These are phyloP conservation scores for Amorpha juglandis DNA, from an alignment of 2,888 invertebrate species.

Conservation along the genomic window DNA sequence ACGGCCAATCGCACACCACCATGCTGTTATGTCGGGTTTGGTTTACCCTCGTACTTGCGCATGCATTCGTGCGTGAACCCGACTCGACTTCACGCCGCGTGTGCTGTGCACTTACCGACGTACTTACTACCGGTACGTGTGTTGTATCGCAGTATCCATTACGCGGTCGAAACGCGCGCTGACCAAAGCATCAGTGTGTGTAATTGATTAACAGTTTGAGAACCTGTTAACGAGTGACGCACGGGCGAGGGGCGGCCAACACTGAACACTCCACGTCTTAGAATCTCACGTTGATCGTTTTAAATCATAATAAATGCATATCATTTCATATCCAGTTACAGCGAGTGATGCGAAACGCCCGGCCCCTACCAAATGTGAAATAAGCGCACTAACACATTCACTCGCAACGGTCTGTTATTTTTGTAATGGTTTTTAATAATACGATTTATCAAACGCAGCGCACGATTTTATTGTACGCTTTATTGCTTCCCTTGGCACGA, in stretches of 20 bases:
- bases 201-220: slow-evolving; percentile 81
- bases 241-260: slow-evolving; percentile 27
- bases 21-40: slow-evolving; percentile 35
- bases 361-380: slow-evolving; percentile 38
- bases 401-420: slow-evolving; percentile 46
- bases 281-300: slow-evolving; percentile 47
- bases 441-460: slow-evolving; percentile 51
- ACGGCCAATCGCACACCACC: slow-evolving; percentile 58
- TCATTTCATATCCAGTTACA: slow-evolving; percentile 47
- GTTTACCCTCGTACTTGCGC: slow-evolving; percentile 64
- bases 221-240: slow-evolving; percentile 61
- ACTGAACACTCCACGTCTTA: slow-evolving; percentile 39
- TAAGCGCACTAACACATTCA: slow-evolving; percentile 31
- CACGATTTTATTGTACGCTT: slow-evolving; percentile 49
- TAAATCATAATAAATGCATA: slow-evolving; percentile 65
- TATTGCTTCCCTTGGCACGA: slow-evolving; percentile 54
- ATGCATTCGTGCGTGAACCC: slow-evolving; percentile 76
- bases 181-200: slow-evolving; percentile 73
- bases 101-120: slow-evolving; percentile 41
- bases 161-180: slow-evolving; percentile 74
- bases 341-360: slow-evolving; percentile 25
- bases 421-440: slow-evolving; percentile 54
- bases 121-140: slow-evolving; percentile 66
- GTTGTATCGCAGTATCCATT: slow-evolving; percentile 72
- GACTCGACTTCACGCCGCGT: slow-evolving; percentile 48